These are phyloP conservation scores for Alca torda DNA, from an alignment of 2,797 vertebrate species.

Conservation along the genomic window DNA sequence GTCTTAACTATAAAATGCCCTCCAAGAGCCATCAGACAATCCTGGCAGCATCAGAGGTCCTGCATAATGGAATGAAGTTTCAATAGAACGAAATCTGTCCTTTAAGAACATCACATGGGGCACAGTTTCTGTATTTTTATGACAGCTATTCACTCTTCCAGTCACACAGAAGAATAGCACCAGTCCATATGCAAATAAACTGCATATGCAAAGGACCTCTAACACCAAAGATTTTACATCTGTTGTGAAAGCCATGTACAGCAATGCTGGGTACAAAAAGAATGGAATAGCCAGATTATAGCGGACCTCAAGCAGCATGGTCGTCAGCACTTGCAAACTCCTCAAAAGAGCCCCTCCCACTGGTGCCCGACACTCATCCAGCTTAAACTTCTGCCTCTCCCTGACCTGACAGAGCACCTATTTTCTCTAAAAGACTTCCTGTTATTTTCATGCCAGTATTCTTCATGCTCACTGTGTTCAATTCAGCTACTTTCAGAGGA, in stretches of 20 bases:
- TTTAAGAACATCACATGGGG: not conserved
- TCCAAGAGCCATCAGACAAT: not conserved
- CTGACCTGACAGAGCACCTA: not conserved
- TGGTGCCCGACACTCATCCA: not conserved
- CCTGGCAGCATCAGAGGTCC: not conserved
- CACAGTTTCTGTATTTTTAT: not conserved
- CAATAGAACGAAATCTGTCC: not conserved
- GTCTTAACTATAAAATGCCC: not conserved
- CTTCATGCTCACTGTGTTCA: not conserved
- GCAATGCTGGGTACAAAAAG: not conserved
- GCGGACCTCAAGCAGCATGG: not conserved
- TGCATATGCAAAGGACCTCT: not conserved
- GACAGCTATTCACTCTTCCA: not conserved
- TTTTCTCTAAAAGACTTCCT: not conserved
- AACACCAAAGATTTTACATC: not conserved
- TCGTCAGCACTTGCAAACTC: not conserved
- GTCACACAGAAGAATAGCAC: not conserved
- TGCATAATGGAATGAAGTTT: not conserved
- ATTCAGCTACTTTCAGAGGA: not conserved
- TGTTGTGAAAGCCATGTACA: not conserved
- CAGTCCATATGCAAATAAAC: not conserved
- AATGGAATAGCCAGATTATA: not conserved
- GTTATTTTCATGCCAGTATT: not conserved
- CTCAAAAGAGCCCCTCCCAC: not conserved
- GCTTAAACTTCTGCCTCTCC: not conserved